phyloP scores from a whole-genome alignment of 2,797 vertebrate genomes.

The Etheostoma perlongum region DNA sequence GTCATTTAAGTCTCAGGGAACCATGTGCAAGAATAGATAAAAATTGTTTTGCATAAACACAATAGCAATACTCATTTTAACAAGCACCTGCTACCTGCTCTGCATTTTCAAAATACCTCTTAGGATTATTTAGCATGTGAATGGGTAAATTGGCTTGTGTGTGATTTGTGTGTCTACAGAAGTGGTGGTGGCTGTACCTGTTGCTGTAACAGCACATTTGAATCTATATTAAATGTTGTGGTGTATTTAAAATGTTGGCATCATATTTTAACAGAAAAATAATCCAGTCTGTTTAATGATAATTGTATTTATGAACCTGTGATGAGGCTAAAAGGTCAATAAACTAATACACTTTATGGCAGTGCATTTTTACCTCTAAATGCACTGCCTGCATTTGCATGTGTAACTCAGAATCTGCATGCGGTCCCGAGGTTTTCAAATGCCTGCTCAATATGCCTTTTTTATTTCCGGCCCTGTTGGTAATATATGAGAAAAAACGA shows the following conservation, averaged over 20 bases:
- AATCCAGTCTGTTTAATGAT: no score
- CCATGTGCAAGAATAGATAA: conserved; percentile 62
- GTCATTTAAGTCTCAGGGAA: conserved; percentile 38
- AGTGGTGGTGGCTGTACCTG: neutral
- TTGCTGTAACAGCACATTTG: no score
- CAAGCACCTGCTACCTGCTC: conserved; percentile 68
- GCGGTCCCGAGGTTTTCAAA: conserved; percentile 37
- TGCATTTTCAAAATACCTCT: conserved; percentile 42
- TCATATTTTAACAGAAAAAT: no score
- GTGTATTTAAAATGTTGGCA: no score
- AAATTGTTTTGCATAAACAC: conserved; percentile 63
- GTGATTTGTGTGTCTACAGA: neutral
- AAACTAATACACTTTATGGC: neutral
- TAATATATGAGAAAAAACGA: conserved; percentile 78
- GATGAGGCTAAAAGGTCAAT: no score
- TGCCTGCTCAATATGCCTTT: conserved; percentile 29
- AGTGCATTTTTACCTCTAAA: conserved; percentile 24
- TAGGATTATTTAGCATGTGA: conserved; percentile 40
- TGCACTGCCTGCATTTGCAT: conserved; percentile 41
- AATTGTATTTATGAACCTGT: no score
- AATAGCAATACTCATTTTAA: conserved; percentile 68
- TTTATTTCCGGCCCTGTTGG: conserved; percentile 64
- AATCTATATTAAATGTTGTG: no score
- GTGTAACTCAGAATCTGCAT: conserved; percentile 24
- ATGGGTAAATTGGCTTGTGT: neutral